phyloP scores from a whole-genome alignment of 1,140 invertebrate species.

The Drosophila seguyi region DNA sequence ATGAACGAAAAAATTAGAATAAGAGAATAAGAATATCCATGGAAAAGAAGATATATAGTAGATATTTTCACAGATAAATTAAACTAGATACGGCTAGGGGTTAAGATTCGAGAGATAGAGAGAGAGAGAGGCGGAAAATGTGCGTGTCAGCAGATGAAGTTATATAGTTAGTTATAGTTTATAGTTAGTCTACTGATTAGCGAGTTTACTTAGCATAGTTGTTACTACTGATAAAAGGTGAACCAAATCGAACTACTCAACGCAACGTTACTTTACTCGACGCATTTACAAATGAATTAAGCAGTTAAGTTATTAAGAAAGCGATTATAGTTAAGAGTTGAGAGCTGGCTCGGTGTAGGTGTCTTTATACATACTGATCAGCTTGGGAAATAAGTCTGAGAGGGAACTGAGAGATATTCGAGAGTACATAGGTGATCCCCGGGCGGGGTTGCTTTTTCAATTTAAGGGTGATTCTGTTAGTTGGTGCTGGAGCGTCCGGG shows the following conservation, averaged over 20 bases:
- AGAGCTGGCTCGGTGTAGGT: conserved; percentile 5
- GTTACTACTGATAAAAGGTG: conserved; percentile 23
- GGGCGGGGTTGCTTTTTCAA: conserved; percentile 1
- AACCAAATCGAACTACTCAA: conserved; percentile 45
- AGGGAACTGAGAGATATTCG: conserved; percentile 2
- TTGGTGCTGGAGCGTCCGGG: conserved; percentile 49
- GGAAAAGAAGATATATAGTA: conserved; percentile 32
- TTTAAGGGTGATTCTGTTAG: conserved; percentile 6
- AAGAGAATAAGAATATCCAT: conserved; percentile 35
- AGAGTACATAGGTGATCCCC: conserved; percentile 16
- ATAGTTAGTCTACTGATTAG: conserved; percentile 14
- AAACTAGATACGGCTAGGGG: conserved; percentile 24
- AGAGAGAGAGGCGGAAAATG: conserved; percentile 21
- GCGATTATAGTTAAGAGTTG: conserved; percentile 5
- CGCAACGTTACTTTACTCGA: conserved; percentile 43
- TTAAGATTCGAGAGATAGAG: background rate
- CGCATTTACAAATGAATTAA: conserved; percentile 22
- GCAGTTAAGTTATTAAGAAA: conserved; percentile 10
- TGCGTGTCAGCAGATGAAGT: conserved; percentile 39
- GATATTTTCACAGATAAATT: conserved; percentile 38
- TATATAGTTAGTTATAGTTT: conserved; percentile 20
- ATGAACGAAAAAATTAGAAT: conserved; percentile 44
- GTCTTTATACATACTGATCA: conserved; percentile 40
- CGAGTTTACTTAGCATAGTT: conserved; percentile 11
- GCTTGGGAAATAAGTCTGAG: conserved; percentile 22